Percentiles rank a stretch among this genome's conserved stretches.
phyloP scores from a whole-genome alignment of 2,113 vertebrate species.

The Lampris megalopsis region DNA sequence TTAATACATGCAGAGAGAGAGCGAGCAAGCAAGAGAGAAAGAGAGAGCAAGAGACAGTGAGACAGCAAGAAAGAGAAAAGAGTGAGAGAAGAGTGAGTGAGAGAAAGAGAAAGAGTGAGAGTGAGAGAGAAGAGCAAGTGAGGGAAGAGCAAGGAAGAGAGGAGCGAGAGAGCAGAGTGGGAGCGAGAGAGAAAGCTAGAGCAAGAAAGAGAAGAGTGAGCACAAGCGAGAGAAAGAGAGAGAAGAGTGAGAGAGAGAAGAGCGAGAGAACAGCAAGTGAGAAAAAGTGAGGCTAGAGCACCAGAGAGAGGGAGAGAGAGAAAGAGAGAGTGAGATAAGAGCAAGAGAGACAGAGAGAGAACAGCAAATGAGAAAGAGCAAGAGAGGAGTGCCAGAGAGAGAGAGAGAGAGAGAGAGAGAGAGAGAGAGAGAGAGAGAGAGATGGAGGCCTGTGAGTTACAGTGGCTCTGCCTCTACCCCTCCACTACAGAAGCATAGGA shows the following conservation, averaged over 20 bases:
- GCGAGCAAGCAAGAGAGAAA: neutral
- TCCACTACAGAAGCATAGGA: slow-evolving; percentile 60
- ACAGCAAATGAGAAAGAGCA: slow-evolving; percentile 49
- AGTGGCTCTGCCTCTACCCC: slow-evolving; percentile 70
- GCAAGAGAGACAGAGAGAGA: slow-evolving; percentile 33
- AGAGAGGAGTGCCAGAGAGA: slow-evolving; percentile 48
- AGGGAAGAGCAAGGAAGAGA: too few relatives aligned
- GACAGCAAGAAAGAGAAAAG: too few relatives aligned
- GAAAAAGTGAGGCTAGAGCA: slow-evolving; percentile 36
- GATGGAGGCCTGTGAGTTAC: slow-evolving; percentile 70
- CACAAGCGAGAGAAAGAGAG: slow-evolving; percentile 1
- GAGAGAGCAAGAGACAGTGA: too few relatives aligned
- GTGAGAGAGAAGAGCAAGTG: too few relatives aligned
- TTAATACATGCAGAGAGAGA: slow-evolving; percentile 30
- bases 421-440: slow-evolving; percentile 34
- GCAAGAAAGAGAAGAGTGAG: slow-evolving; percentile 37
- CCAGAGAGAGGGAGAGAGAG: slow-evolving; percentile 55
- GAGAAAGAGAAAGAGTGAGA: neutral
- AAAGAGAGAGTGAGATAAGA: slow-evolving; percentile 59
- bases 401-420: slow-evolving; percentile 61
- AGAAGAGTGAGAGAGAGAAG: too few relatives aligned
- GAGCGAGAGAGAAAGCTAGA: slow-evolving; percentile 38
- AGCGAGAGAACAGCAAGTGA: too few relatives aligned
- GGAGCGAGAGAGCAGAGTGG: slow-evolving; percentile 2
- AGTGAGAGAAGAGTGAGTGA: too few relatives aligned